Evolutionary conservation across 2,113 vertebrate species (phyloP).

Genomic region (Percopsis transmontana): DNA sequence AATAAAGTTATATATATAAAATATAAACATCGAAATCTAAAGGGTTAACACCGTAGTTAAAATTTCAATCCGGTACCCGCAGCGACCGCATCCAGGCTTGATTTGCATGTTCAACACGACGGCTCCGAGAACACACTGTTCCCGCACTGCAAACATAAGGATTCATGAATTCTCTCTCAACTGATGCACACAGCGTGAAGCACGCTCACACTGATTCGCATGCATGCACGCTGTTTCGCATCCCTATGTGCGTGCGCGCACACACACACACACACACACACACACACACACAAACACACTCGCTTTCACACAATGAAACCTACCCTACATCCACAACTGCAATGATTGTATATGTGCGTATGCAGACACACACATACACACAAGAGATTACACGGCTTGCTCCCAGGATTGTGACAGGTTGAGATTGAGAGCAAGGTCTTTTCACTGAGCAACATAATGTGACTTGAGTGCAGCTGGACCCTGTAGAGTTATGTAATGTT

Average conservation of each 20-base stretch:
- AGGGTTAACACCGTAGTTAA: slow-evolving; percentile 22
- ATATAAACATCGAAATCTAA: not conserved
- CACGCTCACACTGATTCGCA: not conserved
- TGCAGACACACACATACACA: not conserved
- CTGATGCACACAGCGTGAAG: slow-evolving; percentile 9
- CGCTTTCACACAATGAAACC: not conserved
- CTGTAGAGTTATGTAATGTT: slow-evolving; percentile 1
- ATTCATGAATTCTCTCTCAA: slow-evolving; percentile 38
- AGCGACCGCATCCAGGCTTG: slow-evolving; percentile 9
- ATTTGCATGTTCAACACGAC: slow-evolving; percentile 34
- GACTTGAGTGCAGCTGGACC: not conserved
- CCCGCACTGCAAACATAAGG: slow-evolving; percentile 34
- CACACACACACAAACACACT: not conserved
- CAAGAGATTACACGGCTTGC: not conserved
- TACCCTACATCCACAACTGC: not conserved
- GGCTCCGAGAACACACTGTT: slow-evolving; percentile 34
- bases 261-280: not conserved
- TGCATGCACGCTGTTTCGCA: not conserved
- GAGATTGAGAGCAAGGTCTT: not conserved
- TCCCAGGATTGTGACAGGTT: not conserved
- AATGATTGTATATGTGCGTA: not conserved
- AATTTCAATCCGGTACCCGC: slow-evolving; percentile 26
- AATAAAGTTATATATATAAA: too few relatives aligned
- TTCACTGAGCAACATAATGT: not conserved
- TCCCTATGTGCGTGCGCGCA: not conserved